Evolutionary conservation across 2,888 invertebrate genomes (phyloP), one percentile per base, ranked within the genome.

Genomic region (Ferrisia virgata): DNA sequence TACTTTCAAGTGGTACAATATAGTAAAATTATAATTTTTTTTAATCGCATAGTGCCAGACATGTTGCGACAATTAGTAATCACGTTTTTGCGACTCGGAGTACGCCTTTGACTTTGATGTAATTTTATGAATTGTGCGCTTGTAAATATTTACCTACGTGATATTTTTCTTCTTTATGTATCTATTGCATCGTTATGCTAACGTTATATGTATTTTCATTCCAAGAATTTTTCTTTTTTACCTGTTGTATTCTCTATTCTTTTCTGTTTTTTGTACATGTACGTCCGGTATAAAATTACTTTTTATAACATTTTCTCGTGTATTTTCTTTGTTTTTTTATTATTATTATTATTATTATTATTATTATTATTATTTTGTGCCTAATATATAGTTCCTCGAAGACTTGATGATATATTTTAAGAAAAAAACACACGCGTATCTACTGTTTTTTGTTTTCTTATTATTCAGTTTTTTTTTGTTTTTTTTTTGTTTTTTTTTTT

Each of bases 301-400:
- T 22, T 58, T 58, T 25, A 2, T 22, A 25, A 25, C 25, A 58
- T 58, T 58, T 58, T 58, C 25, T 9, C 8, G 9, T 25, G 22
- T 58, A 58, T 11, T 22, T 25, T 58, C 4, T 58, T 76, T 83
- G 11, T 83, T 82, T 69, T 58, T 58, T 33, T 36, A 36, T 64
- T 69, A 76, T 72, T 33, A 1, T 83, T 40, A 39, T 40, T 83
- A 36, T 36, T 28, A 43, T 28, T 36, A 9, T 83, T 39, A 18
- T 33, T 69, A 3, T 69, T 76, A 5, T 18, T n/a, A 8, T 76
- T 36, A 18, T 76, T 36, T 36, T 28, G 28, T 18, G 72, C 36
- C 72, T 36, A 76, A 33, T 76, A 33, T 76, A 76, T 76, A 76
- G 36, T 76, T 76, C 36, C 36, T 76, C 11, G 72, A 76, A 76